Base-by-base conservation (phyloP, 2,113 vertebrate species). In the Misgurnus anguillicaudatus region DNA sequence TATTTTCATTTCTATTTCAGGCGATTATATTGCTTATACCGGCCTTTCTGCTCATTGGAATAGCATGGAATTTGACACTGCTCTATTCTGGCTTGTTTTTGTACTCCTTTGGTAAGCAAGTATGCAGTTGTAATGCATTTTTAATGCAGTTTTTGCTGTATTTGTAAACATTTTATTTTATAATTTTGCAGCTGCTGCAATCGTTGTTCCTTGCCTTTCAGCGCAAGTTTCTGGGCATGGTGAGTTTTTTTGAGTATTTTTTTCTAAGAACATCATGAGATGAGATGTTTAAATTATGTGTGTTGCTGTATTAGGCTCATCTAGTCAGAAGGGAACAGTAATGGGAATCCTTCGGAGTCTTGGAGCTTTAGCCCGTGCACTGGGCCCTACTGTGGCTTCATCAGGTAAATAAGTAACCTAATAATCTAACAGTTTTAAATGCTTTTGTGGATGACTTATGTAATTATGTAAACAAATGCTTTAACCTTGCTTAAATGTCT, bases 321-420 rank as follows among this genome's bases (percentile, higher is more conserved):
- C 92, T 0, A 80, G 85, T 86, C 98, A 98, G 89, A 99, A 99
- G 36, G 98, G 98, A 19, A 94, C 93, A 0, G 88, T 99, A 47
- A 99, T 99, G 98, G 98, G 97, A 13, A 99, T 96, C 4, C 88
- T 99, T 69, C 89, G 98, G 21, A 98, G 97, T 87, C 86, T 99
- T 78, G 98, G 98, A 0, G 95, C 96, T 36, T 91, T 99, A 6
- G 98, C 96, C 38, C 92, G 98, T 88, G 95, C 95, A 2, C 61
- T 95, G 74, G 98, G 98, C 10, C 98, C 98, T 0, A 21, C 96
- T 42, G 77, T 94, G 63, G 92, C 97, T 0, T 95, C 96, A 3
- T 94, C 95, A 36, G 94, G 98, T 93, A 81, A 86, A 36, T 47
- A 66, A 42, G 16, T 9, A 45, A 45, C 42, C 42, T 45, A 10